Evolutionary conservation across 2,113 vertebrate genomes (phyloP), one percentile per base, ranked within the genome.

Genomic region (Galemys pyrenaicus): DNA sequence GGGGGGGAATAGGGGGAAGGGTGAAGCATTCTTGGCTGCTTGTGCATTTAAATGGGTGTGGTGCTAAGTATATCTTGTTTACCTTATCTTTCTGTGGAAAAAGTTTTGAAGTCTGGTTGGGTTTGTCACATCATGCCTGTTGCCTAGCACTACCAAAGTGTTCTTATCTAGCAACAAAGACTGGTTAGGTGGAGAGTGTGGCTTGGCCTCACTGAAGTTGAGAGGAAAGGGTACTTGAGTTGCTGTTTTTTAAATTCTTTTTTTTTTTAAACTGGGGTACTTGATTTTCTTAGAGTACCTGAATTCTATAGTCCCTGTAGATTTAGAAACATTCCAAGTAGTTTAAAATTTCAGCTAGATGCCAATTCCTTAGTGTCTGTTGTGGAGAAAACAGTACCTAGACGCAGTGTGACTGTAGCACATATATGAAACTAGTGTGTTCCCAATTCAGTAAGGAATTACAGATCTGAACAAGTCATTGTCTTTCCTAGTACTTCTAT

Each of bases 81-180:
- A 92, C 91, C 12, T 98, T 97, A 95, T 97, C 89, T 97, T 96
- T 96, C 75, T 91, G 19, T 91, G 95, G 94, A 95, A 97, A 97
- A 95, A 96, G 80, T 96, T 95, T 91, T 89, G 82, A 95, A 94
- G 92, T 92, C 82, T 87, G 16, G 46, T 79, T 54, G 73, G 39
- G 37, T 94, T 95, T 94, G 91, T 94, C 95, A 90, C 87, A 56
- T 94, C 89, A 9, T 41, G 89, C 71, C 75, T 37, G 75, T 94
- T 95, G 87, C 83, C 77, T 89, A 62, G 94, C 62, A 35, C 91
- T 56, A 19, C 54, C 5, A 56, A 84, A 84, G 62, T 93, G 77
- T 82, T 41, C 94, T 94, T 92, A 95, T 71, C 80, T 89, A 87
- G 89, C 67, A 60, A 67, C 82, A 35, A 78, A 67, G 90, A 41